These are phyloP conservation scores for Cyanoderma ruficeps DNA, from an alignment of 2,113 vertebrate species.

Conservation along the genomic window DNA sequence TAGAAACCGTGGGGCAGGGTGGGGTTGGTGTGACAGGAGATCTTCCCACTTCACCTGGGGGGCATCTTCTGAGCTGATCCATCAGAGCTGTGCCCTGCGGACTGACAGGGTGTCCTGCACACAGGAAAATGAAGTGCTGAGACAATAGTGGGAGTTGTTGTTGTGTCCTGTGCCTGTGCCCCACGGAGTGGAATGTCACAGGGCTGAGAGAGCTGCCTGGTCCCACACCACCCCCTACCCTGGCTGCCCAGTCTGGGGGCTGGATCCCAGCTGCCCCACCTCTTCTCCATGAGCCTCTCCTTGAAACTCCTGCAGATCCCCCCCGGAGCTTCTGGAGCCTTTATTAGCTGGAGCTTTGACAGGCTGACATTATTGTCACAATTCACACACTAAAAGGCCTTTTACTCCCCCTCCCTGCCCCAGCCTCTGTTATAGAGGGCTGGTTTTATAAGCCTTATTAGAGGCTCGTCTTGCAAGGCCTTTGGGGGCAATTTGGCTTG, in stretches of 20 bases:
- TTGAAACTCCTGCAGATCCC: not conserved
- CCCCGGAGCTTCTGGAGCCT: not conserved
- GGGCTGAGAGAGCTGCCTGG: not conserved
- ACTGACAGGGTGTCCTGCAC: not conserved
- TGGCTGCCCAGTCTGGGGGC: not conserved
- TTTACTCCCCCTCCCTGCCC: not conserved
- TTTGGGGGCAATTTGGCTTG: conserved; percentile 40
- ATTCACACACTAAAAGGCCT: not conserved
- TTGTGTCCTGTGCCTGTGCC: not conserved
- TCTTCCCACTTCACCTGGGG: not conserved
- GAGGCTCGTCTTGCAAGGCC: conserved; percentile 16
- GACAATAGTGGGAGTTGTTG: not conserved
- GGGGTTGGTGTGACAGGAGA: not conserved
- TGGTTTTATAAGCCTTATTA: conserved; percentile 37
- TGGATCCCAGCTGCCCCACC: not conserved
- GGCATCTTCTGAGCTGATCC: not conserved
- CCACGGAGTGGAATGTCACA: not conserved
- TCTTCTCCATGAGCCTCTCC: not conserved
- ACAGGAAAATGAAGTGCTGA: not conserved
- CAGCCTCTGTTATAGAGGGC: not conserved
- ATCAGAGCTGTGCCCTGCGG: accelerated
- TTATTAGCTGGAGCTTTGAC: not conserved
- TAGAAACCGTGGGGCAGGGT: not conserved
- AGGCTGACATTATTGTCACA: not conserved
- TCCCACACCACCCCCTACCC: not conserved